Evolutionary conservation across 1,140 invertebrate species (phyloP).

Genomic region (Lethocerus indicus): DNA sequence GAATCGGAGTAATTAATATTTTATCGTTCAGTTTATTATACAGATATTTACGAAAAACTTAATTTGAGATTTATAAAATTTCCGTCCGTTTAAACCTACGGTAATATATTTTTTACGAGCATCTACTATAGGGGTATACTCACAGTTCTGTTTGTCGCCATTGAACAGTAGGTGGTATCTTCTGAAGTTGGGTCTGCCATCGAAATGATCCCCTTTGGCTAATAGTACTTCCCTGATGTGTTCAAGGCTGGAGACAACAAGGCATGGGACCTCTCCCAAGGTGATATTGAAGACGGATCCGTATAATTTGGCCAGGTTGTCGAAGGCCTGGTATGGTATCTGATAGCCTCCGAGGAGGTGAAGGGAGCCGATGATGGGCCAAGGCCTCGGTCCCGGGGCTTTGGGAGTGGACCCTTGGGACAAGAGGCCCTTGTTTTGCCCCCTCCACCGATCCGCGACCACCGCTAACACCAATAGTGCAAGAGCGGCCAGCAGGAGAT

Average conservation of each 20-base stretch:
- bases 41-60: too few species aligned
- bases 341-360: conserved; percentile 37
- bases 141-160: conserved; percentile 50
- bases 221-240: conserved; percentile 44
- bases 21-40: too few species aligned
- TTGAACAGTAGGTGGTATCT: conserved; percentile 44
- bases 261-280: conserved; percentile 37
- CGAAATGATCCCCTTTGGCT: conserved; percentile 39
- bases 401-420: not conserved
- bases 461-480: not conserved
- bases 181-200: conserved; percentile 42
- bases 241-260: conserved; percentile 42
- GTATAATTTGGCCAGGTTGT: conserved; percentile 31
- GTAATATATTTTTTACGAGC: too few species aligned
- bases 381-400: conserved; percentile 34
- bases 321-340: conserved; percentile 45
- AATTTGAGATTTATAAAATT: too few species aligned
- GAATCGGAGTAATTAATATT: too few species aligned
- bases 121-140: too few species aligned
- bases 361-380: conserved; percentile 40
- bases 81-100: too few species aligned
- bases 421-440: not conserved
- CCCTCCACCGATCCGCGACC: not conserved
- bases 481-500: conserved; percentile 10
- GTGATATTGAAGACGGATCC: conserved; percentile 37